These are phyloP conservation scores for Lysiphlebus fabarum DNA, from an alignment of 1,140 invertebrate genomes.

Conservation along the genomic window DNA sequence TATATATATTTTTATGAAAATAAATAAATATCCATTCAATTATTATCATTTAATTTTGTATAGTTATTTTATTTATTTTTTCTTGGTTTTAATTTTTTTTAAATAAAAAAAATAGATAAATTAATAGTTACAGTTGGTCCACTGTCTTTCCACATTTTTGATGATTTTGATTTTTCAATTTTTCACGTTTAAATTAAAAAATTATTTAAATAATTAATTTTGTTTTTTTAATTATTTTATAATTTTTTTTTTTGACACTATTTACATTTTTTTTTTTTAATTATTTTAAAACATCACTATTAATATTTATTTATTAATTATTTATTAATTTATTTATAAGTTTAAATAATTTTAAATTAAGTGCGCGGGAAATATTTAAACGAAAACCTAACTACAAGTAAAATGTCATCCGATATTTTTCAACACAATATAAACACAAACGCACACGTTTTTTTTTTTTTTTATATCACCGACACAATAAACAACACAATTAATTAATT, in stretches of 20 bases:
- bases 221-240: no score
- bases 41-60: neutral
- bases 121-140: conserved; percentile 30
- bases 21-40: neutral
- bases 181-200: neutral
- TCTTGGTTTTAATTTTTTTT: neutral
- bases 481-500: conserved; percentile 7
- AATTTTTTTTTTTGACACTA: neutral
- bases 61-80: neutral
- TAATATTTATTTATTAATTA: neutral
- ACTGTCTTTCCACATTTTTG: conserved; percentile 30
- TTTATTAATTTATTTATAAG: no score
- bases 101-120: conserved; percentile 17
- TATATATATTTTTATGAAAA: neutral
- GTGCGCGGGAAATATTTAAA: neutral
- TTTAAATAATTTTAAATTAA: conserved; percentile 1
- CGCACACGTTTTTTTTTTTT: neutral
- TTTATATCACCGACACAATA: conserved; percentile 5
- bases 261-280: neutral
- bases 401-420: conserved; percentile 4
- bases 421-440: conserved; percentile 1
- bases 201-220: conserved; percentile 2
- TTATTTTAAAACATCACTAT: neutral
- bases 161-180: neutral
- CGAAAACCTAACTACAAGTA: neutral